Evolutionary conservation across 2,797 vertebrate genomes (phyloP), one percentile per base, ranked within the genome.

Genomic region (Crax fasciolata): DNA sequence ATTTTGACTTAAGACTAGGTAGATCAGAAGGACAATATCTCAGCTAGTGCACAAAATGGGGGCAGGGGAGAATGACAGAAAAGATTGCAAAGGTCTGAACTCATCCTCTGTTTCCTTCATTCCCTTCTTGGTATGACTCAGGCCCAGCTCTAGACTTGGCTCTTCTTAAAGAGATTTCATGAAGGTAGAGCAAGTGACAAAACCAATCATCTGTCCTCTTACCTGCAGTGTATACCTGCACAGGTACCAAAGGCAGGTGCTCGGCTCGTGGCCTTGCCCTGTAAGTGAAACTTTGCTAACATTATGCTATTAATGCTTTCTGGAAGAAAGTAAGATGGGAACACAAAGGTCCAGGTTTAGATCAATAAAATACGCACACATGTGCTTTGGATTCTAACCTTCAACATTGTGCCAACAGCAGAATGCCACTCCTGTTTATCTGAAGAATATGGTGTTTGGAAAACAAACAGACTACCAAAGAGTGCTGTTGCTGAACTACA

Each of bases 351-450:
- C 38, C 24, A 38, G 10, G 32, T 59, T 41, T 18, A 28, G 68
- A 44, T 18, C 58, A 85, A 23, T 10, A 70, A 54, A 54, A 57
- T 21, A n/a, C 2, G 3, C 9, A 1, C 1, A 27, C 0, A 2
- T 61, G 76, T 74, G 35, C 27, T 71, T 52, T 41, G 70, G 19
- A 25, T 67, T 63, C 57, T 17, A 8, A 48, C n/a, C 68, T 73
- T 41, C 55, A n/a, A 23, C 48, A 30, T 3, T 5, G 4, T 32
- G 76, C 58, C 11, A 28, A 27, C 7, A 35, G 51, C 66, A 68
- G 49, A 65, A 35, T 24, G 61, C 5, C 52, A 23, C 38, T 58
- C 12, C 76, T 52, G 51, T 59, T 82, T 61, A 24, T 39, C 25
- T 70, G 43, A 18, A 61, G 48, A 30, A 39, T 24, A 17, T 7